phyloP scores from a whole-genome alignment of 2,888 invertebrate genomes.

The Mamestra brassicae region DNA sequence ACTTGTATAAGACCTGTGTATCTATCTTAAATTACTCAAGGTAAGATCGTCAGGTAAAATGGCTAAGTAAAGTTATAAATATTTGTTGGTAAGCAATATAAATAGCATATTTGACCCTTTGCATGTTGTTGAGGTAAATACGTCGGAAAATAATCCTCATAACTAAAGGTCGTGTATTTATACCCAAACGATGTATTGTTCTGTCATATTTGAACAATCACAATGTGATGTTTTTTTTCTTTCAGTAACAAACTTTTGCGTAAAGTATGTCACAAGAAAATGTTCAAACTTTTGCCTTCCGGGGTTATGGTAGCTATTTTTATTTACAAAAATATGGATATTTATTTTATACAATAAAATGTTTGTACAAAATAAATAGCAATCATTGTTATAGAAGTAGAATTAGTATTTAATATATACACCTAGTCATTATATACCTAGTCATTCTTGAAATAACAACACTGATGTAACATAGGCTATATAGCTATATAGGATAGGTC shows the following conservation, averaged over 20 bases:
- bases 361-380: background rate
- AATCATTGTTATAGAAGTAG: no score
- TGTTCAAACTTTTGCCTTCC: background rate
- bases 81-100: background rate
- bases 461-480: no score
- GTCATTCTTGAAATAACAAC: no score
- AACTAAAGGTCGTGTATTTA: slow-evolving; percentile 41
- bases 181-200: slow-evolving; percentile 38
- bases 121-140: background rate
- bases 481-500: no score
- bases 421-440: no score
- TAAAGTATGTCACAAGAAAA: slow-evolving; percentile 7
- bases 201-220: slow-evolving; percentile 13
- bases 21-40: background rate
- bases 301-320: slow-evolving; percentile 2
- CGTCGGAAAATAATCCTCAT: slow-evolving; percentile 4
- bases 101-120: slow-evolving; percentile 11
- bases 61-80: background rate
- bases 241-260: slow-evolving; percentile 22
- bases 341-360: background rate
- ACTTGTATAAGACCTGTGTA: slow-evolving; percentile 2
- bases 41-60: background rate
- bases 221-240: slow-evolving; percentile 11
- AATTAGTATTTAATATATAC: no score
- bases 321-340: background rate